Conservation (phyloP, 2,797 vertebrate genomes). For the Lates japonicus region DNA sequence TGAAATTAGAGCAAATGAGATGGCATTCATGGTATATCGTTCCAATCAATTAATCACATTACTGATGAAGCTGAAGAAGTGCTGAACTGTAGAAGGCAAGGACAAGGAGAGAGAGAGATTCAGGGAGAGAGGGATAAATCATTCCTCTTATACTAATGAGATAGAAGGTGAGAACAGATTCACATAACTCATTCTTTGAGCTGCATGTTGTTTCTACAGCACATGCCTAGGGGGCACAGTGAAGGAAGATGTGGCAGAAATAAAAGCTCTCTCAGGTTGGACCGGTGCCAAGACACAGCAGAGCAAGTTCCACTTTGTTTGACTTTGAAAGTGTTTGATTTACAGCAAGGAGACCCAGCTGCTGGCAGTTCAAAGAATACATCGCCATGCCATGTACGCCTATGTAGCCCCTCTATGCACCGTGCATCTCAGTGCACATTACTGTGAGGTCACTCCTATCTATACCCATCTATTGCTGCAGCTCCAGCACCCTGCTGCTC, state of each 20-base stretch:
- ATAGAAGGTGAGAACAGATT: constrained; percentile 80
- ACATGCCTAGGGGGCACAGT: constrained; percentile 78
- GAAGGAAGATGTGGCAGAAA: constrained; percentile 79
- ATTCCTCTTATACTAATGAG: constrained; percentile 83
- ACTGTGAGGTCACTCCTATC: constrained; percentile 58
- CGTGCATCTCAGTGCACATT: constrained; percentile 45
- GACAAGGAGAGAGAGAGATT: constrained; percentile 68
- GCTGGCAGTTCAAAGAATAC: constrained; percentile 78
- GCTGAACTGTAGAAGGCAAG: constrained; percentile 77
- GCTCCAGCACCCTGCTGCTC: constrained; percentile 47
- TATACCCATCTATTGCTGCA: constrained; percentile 35
- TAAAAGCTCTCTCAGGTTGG: constrained; percentile 77
- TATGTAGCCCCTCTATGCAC: constrained; percentile 46
- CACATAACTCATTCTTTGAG: constrained; percentile 80
- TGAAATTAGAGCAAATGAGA: constrained; percentile 70
- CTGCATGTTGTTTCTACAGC: constrained; percentile 74
- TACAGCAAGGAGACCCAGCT: constrained; percentile 78
- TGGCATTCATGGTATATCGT: constrained; percentile 64
- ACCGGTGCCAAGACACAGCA: constrained; percentile 73
- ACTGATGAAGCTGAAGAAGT: constrained; percentile 75
- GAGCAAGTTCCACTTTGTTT: constrained; percentile 82
- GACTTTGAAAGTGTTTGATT: constrained; percentile 85
- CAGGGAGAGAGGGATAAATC: constrained; percentile 71
- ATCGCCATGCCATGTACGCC: constrained; percentile 47
- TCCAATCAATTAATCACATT: constrained; percentile 79